Evolutionary conservation across 1,140 invertebrate species (phyloP), one percentile per base, ranked within the genome.

Genomic region (Eriosoma lanigerum): DNA sequence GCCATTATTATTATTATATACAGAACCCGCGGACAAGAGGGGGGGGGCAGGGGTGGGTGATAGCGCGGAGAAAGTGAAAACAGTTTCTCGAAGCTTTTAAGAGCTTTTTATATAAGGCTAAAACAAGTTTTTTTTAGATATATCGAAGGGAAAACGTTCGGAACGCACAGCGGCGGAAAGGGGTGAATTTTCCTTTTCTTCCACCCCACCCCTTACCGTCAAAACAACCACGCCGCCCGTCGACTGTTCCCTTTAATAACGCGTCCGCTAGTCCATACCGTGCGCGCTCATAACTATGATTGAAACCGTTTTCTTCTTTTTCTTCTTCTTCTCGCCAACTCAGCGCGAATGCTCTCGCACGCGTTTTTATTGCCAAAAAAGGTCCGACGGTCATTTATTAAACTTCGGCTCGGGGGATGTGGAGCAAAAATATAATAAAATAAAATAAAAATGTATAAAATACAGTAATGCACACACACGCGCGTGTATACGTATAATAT

Each of bases 371-470:
- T 78, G 75, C 75, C 75, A 62, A 78, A 78, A 78, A 78, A 78
- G 75, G 75, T 78, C 75, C 75, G 54, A 58, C 75, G 75, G 75
- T 78, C 75, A 78, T 78, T 78, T 78, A 78, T 78, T 78, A 78
- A 78, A 78, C 56, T 78, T 78, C 75, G 54, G 73, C 58, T 58
- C 73, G 32, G 56, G 32, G 75, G 75, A 52, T n/a, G 46, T 58
- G 26, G 38, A 52, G 56, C 17, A 15, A 24, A 62, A 19, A n/a
- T 3, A 8, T 4, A 38, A 38, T 4, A 38, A 38, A 38, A 38
- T 38, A 58, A 75, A 56, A 75, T 32, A 58, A 75, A 56, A 76
- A 48, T 78, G 75, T 78, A 78, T 60, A 78, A 78, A 78, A 60
- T 48, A 78, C 75, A 48, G n/a, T n/a, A n/a, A n/a, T n/a, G n/a